Conservation (phyloP, 2,113 vertebrate genomes). For the Notothenia coriiceps region DNA sequence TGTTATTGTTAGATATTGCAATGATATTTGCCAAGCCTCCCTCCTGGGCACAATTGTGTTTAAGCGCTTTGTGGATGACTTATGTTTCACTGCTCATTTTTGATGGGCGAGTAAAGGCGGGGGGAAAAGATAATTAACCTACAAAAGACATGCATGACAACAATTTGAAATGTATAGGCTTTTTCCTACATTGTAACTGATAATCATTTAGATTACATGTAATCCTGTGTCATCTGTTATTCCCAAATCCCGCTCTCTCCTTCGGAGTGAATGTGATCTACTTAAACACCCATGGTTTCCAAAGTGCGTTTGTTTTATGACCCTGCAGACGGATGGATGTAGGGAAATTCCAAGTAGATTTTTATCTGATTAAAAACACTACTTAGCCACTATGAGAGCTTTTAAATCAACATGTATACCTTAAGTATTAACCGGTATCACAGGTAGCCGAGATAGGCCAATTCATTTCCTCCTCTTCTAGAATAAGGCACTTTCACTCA, state of each 20-base stretch:
- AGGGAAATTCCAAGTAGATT: constrained; percentile 58
- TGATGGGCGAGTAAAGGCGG: constrained; percentile 23
- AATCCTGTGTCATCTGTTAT: constrained; percentile 42
- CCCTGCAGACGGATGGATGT: constrained; percentile 45
- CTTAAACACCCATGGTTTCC: constrained; percentile 39
- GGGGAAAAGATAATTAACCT: constrained; percentile 26
- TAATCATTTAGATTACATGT: constrained; percentile 36
- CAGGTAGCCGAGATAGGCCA: constrained; percentile 46
- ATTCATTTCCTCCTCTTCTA: constrained; percentile 43
- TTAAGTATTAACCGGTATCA: constrained; percentile 41
- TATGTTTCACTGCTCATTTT: constrained; percentile 50
- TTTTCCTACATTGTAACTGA: constrained; percentile 38
- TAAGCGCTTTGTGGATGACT: constrained; percentile 48
- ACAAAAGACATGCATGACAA: constrained; percentile 16
- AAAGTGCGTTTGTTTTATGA: constrained; percentile 50
- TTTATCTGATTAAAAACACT: constrained; percentile 61
- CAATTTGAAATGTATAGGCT: constrained; percentile 7
- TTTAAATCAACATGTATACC: constrained; percentile 34
- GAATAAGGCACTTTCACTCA: constrained; percentile 70
- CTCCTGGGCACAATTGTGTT: constrained; percentile 34
- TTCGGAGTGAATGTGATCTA: constrained; percentile 46
- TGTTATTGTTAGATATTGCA: constrained; percentile 52
- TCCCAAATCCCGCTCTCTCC: constrained; percentile 29
- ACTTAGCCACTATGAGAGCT: constrained; percentile 22
- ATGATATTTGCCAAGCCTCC: constrained; percentile 44